Evolutionary conservation across 1,140 invertebrate genomes (phyloP).

Genomic region (Meteorus sp.): DNA sequence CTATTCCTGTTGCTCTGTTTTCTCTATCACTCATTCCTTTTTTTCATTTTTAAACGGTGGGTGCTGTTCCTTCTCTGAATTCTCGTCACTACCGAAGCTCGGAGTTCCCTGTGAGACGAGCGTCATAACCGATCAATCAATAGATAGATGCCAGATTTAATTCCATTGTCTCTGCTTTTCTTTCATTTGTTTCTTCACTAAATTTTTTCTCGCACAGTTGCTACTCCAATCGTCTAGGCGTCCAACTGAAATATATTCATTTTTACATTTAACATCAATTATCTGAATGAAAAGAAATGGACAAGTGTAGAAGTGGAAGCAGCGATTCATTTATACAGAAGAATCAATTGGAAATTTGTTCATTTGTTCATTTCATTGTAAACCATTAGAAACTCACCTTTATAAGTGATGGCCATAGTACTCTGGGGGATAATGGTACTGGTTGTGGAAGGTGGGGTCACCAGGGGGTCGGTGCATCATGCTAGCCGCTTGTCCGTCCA

Average conservation of each 20-base stretch:
- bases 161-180: slow-evolving; percentile 23
- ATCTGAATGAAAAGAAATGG: not conserved
- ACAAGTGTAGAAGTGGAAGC: not conserved
- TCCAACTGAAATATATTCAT: slow-evolving; percentile 36
- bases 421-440: slow-evolving; percentile 87
- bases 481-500: slow-evolving; percentile 85
- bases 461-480: slow-evolving; percentile 94
- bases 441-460: slow-evolving; percentile 87
- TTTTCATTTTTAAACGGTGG: slow-evolving; percentile 21
- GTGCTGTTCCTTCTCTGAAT: no score
- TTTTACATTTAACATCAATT: no score
- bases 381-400: slow-evolving; percentile 44
- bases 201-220: slow-evolving; percentile 20
- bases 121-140: slow-evolving; percentile 33
- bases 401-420: slow-evolving; percentile 91
- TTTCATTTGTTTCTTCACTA: slow-evolving; percentile 19
- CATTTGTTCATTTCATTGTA: no score
- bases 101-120: slow-evolving; percentile 25
- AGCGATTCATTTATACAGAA: not conserved
- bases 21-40: slow-evolving; percentile 23
- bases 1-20: not conserved
- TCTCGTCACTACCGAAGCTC: not conserved
- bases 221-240: slow-evolving; percentile 30
- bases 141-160: slow-evolving; percentile 33
- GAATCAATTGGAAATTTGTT: no score